These are phyloP conservation scores for Prunella strophiata DNA, from an alignment of 2,797 vertebrate genomes.

Conservation along the genomic window DNA sequence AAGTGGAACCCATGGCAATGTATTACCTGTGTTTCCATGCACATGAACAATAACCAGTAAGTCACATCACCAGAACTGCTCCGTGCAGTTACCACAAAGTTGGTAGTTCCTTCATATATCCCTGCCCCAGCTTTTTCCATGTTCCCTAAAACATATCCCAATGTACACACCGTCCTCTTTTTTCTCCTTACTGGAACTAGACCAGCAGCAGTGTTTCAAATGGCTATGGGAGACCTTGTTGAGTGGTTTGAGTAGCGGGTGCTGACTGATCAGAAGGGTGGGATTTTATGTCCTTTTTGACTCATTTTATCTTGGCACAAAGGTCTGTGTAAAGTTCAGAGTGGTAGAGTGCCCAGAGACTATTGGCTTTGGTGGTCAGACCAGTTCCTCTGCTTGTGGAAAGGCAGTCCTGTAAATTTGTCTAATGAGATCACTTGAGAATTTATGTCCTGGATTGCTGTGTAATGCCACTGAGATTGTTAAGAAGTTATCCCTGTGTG, in stretches of 20 bases:
- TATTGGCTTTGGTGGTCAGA: neutral
- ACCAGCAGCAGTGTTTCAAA: fast-evolving
- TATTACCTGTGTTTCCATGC: neutral
- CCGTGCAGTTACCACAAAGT: neutral
- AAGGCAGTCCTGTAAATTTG: neutral
- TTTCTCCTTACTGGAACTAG: neutral
- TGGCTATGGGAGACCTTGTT: fast-evolving
- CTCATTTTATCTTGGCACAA: neutral
- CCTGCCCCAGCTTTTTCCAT: neutral
- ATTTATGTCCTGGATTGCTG: neutral
- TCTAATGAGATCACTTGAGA: fast-evolving
- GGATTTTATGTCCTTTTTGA: neutral
- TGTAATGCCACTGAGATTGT: neutral
- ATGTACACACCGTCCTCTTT: neutral
- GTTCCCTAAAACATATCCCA: neutral
- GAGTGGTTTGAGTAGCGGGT: neutral
- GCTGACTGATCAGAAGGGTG: neutral
- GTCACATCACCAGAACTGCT: neutral
- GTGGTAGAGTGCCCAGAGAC: fast-evolving
- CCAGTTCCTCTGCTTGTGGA: neutral
- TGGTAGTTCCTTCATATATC: neutral
- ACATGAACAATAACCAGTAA: neutral
- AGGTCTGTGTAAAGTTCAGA: neutral
- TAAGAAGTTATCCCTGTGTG: neutral
- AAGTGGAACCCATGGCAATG: neutral